Evolutionary conservation across 2,888 invertebrate genomes (phyloP), one percentile per base, ranked within the genome.

Genomic region (Caenorhabditis doughertyi): DNA sequence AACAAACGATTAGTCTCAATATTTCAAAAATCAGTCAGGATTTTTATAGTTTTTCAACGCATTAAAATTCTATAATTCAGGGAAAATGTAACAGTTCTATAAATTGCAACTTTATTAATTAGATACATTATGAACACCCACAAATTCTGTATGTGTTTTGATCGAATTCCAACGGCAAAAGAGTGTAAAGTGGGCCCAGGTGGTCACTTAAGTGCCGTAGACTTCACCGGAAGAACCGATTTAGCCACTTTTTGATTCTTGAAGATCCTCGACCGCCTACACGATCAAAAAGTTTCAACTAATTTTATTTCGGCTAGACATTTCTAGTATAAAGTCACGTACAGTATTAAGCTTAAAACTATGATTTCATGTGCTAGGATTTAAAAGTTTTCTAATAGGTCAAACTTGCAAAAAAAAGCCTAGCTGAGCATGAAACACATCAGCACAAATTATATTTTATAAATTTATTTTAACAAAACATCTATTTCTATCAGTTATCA

Each of bases 171-270:
- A 18, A 51, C 76, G 67, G 56, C 58, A 65, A 58, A 72, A 62
- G 64, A n/a, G 42, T 56, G 58, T 77, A 53, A 77, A 77, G 77
- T 77, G 77, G 62, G 60, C n/a, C n/a, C 77, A 49, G 49, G 27
- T 42, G 68, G 77, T 77, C 77, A 62, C 53, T 68, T 60, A 62
- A 77, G 77, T 77, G 77, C 60, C 60, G 62, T 68, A 53, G 68
- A 77, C 68, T 77, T 68, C 32, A 53, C 68, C 77, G 77, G 68
- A 77, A 77, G 68, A 49, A 68, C 47, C 49, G 56, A 60, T 18
- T 76, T 67, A 68, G 60, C 68, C 68, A 77, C 68, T 53, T 77
- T 77, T 68, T 67, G 68, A 68, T 68, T 62, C 49, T 64, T 53
- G 35, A 44, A 39, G 49, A 42, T 60, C 35, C 65, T 65, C 51